phyloP scores from a whole-genome alignment of 35 echinoderm and acorn worm genomes.

The Chiridota heheva region DNA sequence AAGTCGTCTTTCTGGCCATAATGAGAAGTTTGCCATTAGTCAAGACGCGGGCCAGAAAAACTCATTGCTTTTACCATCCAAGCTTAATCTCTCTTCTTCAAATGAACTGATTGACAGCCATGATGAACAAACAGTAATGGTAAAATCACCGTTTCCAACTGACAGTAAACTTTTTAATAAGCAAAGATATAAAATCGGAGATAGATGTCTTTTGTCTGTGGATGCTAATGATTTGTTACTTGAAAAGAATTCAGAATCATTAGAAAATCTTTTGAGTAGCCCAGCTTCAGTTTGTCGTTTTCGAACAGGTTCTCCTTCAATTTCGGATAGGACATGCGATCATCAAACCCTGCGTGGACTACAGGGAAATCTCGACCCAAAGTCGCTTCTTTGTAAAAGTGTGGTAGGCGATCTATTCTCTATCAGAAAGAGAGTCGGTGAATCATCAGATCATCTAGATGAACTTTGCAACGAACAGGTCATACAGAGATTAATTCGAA shows the following conservation, averaged over 20 bases:
- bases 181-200: too few species aligned
- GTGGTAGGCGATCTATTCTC: background rate
- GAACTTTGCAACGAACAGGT: conserved; percentile 29
- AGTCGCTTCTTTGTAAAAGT: background rate
- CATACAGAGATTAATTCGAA: conserved; percentile 46
- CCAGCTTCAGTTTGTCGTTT: background rate
- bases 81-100: background rate
- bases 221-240: too few species aligned
- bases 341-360: background rate
- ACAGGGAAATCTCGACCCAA: background rate
- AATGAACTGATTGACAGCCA: background rate
- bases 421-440: background rate
- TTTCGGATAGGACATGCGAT: background rate
- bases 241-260: too few species aligned
- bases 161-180: too few species aligned
- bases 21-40: background rate
- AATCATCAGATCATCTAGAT: background rate
- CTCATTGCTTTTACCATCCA: background rate
- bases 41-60: background rate
- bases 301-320: background rate
- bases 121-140: too few species aligned
- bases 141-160: too few species aligned
- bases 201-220: too few species aligned
- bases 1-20: background rate
- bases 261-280: too few species aligned